Evolutionary conservation across 2,888 invertebrate genomes (phyloP).

Genomic region (Hydraecia micacea): DNA sequence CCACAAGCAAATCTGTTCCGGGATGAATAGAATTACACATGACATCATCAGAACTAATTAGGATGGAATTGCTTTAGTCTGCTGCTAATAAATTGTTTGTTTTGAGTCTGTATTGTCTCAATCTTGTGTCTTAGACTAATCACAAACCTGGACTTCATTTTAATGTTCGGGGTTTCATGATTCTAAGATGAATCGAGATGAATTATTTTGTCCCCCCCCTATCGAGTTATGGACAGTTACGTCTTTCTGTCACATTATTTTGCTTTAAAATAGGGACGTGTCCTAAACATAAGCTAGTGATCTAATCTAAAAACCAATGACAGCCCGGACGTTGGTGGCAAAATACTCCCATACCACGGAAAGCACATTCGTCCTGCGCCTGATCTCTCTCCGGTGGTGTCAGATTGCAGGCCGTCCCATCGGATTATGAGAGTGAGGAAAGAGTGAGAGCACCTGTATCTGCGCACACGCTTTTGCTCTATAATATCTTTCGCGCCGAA

Average conservation of each 20-base stretch:
- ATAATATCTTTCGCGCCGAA: no score
- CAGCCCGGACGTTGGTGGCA: no score
- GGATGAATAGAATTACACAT: slow-evolving; percentile 34
- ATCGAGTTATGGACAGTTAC: no score
- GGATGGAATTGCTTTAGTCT: slow-evolving; percentile 18
- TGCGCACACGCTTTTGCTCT: no score
- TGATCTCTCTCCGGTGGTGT: no score
- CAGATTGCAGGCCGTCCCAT: no score
- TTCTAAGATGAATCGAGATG: not conserved
- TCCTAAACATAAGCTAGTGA: no score
- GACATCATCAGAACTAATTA: slow-evolving; percentile 62
- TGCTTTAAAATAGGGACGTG: not conserved
- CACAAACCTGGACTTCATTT: not conserved
- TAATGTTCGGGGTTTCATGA: not conserved
- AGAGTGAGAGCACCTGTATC: no score
- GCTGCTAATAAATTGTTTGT: slow-evolving; percentile 17
- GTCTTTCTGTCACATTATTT: not conserved
- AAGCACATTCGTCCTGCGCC: no score
- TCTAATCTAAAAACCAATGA: no score
- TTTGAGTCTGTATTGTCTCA: not conserved
- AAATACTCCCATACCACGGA: no score
- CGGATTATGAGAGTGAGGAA: no score
- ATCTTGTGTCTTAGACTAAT: not conserved
- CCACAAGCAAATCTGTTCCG: slow-evolving; percentile 50
- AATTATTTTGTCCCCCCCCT: not conserved